Evolutionary conservation across 2,797 vertebrate species (phyloP).

Genomic region (Chelmon rostratus): DNA sequence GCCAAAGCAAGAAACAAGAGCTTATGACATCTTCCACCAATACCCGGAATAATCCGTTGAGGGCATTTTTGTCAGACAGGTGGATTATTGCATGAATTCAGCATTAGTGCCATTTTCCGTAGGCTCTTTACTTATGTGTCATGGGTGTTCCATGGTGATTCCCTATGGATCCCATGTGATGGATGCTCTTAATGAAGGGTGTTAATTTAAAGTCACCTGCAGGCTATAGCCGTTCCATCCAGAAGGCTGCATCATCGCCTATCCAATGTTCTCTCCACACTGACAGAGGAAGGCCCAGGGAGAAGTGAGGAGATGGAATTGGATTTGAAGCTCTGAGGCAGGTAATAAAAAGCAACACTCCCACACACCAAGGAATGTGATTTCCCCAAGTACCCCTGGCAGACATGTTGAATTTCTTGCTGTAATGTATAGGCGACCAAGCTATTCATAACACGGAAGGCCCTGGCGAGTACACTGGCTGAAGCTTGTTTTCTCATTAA

Average conservation of each 20-base stretch:
- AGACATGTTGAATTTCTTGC: constrained; percentile 84
- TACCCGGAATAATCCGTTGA: constrained; percentile 53
- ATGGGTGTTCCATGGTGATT: constrained; percentile 54
- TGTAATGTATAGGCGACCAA: constrained; percentile 80
- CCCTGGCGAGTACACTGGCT: constrained; percentile 67
- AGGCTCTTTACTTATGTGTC: constrained; percentile 56
- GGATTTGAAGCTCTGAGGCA: constrained; percentile 88
- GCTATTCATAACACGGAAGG: constrained; percentile 81
- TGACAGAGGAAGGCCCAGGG: constrained; percentile 80
- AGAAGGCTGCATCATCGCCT: constrained; percentile 68
- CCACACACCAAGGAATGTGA: constrained; percentile 87
- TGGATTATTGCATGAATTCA: constrained; percentile 62
- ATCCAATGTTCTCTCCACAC: constrained; percentile 76
- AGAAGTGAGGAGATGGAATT: constrained; percentile 86
- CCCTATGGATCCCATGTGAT: constrained; percentile 73
- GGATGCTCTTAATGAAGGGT: constrained; percentile 82
- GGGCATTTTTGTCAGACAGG: constrained; percentile 43
- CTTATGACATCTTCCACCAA: constrained; percentile 39
- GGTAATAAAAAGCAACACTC: constrained; percentile 89
- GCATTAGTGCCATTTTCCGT: constrained; percentile 54
- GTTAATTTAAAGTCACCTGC: constrained; percentile 85
- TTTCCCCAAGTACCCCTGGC: constrained; percentile 87
- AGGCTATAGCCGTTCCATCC: constrained; percentile 72
- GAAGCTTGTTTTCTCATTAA: constrained; percentile 79
- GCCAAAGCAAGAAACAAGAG: constrained; percentile 32